These are phyloP conservation scores for Promerops cafer DNA, from an alignment of 2,113 vertebrate species.

Conservation along the genomic window DNA sequence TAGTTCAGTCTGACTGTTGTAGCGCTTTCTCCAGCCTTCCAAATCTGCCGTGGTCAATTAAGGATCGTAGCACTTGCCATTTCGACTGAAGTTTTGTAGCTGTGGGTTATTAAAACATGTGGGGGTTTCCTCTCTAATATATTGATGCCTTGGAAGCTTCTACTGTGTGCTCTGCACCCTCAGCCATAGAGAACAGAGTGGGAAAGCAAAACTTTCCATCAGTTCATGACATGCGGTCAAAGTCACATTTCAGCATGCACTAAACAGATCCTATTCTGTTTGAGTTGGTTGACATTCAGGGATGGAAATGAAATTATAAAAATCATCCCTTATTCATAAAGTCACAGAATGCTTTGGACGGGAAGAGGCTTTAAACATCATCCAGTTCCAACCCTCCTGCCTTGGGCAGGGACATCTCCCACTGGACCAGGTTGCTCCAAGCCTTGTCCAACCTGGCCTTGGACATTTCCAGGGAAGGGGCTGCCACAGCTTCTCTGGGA, in stretches of 20 bases:
- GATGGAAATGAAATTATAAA: constrained; percentile 31
- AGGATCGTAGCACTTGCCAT: neutral
- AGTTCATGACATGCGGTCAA: neutral
- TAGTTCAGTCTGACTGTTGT: neutral
- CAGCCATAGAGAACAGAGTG: neutral
- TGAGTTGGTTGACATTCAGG: constrained; percentile 21
- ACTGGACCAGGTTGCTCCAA: neutral
- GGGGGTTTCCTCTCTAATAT: neutral
- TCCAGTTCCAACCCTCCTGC: neutral
- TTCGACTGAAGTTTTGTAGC: neutral
- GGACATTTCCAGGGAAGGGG: neutral
- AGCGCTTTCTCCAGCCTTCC: neutral
- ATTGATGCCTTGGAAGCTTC: constrained; percentile 46
- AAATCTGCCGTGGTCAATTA: neutral
- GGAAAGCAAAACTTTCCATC: constrained; percentile 51
- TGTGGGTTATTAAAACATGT: neutral
- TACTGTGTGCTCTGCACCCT: neutral
- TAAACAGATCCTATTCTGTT: constrained; percentile 47
- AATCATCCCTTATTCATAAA: neutral
- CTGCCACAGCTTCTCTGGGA: neutral
- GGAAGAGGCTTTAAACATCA: neutral
- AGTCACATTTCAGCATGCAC: constrained; percentile 21
- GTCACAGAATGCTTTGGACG: neutral
- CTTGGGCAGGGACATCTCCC: neutral
- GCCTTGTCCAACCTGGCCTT: neutral